Evolutionary conservation across 2,113 vertebrate species (phyloP), one percentile per base, ranked within the genome.

Genomic region (Brachirus orientalis): DNA sequence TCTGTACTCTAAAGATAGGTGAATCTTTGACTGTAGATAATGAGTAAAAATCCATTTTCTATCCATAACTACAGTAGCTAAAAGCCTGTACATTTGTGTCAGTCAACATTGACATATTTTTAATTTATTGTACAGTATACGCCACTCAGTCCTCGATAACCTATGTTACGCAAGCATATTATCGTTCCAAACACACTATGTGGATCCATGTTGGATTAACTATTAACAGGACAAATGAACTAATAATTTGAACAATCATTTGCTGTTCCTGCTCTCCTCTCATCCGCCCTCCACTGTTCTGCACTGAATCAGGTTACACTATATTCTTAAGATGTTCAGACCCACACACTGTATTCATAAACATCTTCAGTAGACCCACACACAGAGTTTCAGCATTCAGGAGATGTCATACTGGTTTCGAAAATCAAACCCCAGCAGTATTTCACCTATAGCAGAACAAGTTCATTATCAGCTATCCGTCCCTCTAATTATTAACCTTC

Each of bases 351-450:
- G 1, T 13, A 46, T 10, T 10, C 1, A 47, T 4, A 17, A 18
- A 37, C 1, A 10, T 7, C 28, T 36, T 37, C 1, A 35, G 28
- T 3, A 28, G 6, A 28, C 28, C 28, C 10, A 18, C 8, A 35
- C 28, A 17, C 2, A 35, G 10, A 52, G 16, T 0, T n/a, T n/a
- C n/a, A n/a, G n/a, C n/a, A n/a, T n/a, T n/a, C n/a, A n/a, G n/a
- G n/a, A n/a, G n/a, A n/a, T n/a, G n/a, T n/a, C n/a, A n/a, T n/a
- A n/a, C n/a, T 28, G 8, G 79, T 48, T 52, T 14, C 62, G 46
- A 64, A 72, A 61, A 20, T 73, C 61, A 59, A 69, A 11, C 63
- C 72, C 10, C 19, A 38, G 12, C 1, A 13, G 18, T 50, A 35
- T 18, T 48, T 22, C 36, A 38, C 11, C 40, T 47, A 13, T 28